Percentiles rank a stretch among this genome's conserved stretches.
phyloP scores from a whole-genome alignment of 2,888 invertebrate species.

The Yponomeuta plumbellus region DNA sequence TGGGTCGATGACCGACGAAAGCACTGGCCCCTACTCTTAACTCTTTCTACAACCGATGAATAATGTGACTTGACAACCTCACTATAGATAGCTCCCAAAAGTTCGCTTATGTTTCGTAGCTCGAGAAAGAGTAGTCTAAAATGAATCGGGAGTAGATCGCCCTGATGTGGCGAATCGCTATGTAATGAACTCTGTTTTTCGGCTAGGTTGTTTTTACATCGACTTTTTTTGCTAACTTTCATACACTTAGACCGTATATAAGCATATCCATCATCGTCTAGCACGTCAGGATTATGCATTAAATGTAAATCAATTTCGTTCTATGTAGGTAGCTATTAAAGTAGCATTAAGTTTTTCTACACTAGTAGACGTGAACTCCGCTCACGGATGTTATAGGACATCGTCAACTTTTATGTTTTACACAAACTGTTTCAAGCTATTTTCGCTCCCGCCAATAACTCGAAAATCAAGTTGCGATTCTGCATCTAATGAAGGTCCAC shows the following conservation, averaged over 20 bases:
- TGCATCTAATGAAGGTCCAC: no score
- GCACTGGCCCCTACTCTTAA: constrained; percentile 30
- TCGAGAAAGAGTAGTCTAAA: neutral
- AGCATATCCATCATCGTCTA: neutral
- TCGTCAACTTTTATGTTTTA: neutral
- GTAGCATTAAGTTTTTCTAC: neutral
- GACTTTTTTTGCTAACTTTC: neutral
- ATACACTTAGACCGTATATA: neutral
- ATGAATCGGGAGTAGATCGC: neutral
- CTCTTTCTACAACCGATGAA: neutral
- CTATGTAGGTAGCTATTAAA: neutral
- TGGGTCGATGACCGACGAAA: constrained; percentile 69
- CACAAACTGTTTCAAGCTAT: no score
- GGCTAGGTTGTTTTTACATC: constrained; percentile 48
- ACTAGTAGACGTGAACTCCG: neutral
- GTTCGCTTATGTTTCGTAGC: neutral
- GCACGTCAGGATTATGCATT: neutral
- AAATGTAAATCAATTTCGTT: constrained; percentile 8
- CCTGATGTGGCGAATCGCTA: constrained; percentile 39
- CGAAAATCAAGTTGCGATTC: no score
- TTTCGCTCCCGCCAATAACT: no score
- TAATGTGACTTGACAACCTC: neutral
- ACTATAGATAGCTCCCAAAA: neutral
- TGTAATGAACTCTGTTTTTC: constrained; percentile 50
- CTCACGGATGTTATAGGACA: neutral